Base-by-base conservation (phyloP, 2,113 vertebrate species). In the Meles meles region DNA sequence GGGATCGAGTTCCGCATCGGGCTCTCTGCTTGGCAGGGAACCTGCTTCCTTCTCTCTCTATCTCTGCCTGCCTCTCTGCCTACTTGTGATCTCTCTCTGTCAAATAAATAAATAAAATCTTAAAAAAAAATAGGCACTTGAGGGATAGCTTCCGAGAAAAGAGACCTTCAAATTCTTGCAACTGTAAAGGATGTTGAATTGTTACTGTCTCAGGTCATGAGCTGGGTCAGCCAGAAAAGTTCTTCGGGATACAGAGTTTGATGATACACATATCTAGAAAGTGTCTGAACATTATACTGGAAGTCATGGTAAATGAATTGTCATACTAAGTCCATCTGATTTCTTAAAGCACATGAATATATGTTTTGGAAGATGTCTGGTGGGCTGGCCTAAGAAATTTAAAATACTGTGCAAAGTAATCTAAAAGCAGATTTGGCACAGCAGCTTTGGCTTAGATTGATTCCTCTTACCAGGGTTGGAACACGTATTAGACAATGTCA, bases 201-300 rank as follows among this genome's bases (percentile, higher is more conserved):
- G 63, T 55, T 85, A 39, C 44, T 81, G 4, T 83, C 67, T 89
- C 47, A 69, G 90, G 87, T 90, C 83, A 61, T 71, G 49, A 93
- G 88, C 4, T 86, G 34, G 63, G n/a, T 88, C 80, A 94, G 18
- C 29, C 42, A n/a, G 42, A 83, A 96, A 88, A 63, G 25, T 55
- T 96, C 44, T 90, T 67, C 84, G 8, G 20, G 59, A 83, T 21
- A 82, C 31, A 79, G 23, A 95, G 20, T 77, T 79, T 93, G 63
- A 49, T 97, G 71, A 93, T 72, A 67, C 25, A 39, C 59, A 39
- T 88, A 31, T 96, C 90, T 96, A 96, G 52, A 77, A 95, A 95
- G 11, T 72, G 13, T 85, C 87, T 96, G 82, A 96, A 84, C 59
- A 93, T 87, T 82, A 59, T 72, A 15, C 37, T 65, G 7, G 34